Evolutionary conservation across 37 sponge, comb jelly and placozoan genomes (phyloP), one percentile per base, ranked within the genome.

Genomic region (Oopsacas minuta): DNA sequence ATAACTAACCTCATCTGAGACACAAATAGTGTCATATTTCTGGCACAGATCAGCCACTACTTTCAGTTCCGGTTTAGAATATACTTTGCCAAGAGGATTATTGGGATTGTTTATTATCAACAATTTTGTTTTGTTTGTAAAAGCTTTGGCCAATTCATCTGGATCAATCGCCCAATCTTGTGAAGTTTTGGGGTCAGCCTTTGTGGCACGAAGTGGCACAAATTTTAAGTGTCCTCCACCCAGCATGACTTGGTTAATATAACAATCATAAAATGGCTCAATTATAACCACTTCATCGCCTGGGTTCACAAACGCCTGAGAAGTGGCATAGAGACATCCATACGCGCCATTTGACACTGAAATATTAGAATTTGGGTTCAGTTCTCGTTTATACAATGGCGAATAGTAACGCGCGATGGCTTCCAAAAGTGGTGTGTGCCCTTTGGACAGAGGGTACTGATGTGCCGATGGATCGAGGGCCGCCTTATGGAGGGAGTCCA

Each of bases 261-360:
- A 95, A 81, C 96, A 95, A 83, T 95, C 96, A 53, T 93, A 95
- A 89, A 93, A 95, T 36, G 99, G 99, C 84, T 98, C 99, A 20
- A 98, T 81, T 75, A 98, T 37, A n/a, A 83, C 25, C n/a, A 97
- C 99, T 91, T 98, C 99, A 84, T 98, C 99, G 38, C 92, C 99
- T 28, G 88, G 89, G 36, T 98, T 83, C 20, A 95, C 81, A 52
- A 95, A 90, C 1, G 87, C 91, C 25, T 90, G 90, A 28, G 91
- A 87, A n/a, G 53, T 37, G 42, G 83, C 83, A 35, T 83, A 90
- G 17, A 98, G 91, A 22, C 89, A 81, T 1, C 89, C 91, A 83
- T 98, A 95, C 23, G 91, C 96, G 37, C 99, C 99, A 36, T 87
- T 82, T 0, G 92, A 81, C 30, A 86, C 86, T 10, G 93, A 61